Percentiles rank a stretch among this genome's conserved stretches.
These are phyloP conservation scores for Plusia festucae DNA, from an alignment of 2,888 invertebrate genomes.

Conservation along the genomic window DNA sequence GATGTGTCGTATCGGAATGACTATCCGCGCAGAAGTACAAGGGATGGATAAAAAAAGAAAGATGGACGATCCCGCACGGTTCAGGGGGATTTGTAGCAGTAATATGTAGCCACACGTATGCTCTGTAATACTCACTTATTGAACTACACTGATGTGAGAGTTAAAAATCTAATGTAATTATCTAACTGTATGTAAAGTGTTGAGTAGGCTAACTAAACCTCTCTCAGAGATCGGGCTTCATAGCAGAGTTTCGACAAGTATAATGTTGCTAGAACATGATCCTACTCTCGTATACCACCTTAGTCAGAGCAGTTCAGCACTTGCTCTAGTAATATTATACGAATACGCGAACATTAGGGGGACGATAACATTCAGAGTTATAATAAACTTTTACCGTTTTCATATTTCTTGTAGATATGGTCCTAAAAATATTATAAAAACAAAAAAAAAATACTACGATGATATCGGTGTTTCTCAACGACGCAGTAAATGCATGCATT, in stretches of 20 bases:
- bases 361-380: not conserved
- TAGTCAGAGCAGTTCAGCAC: not conserved
- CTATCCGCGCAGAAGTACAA: not conserved
- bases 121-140: not conserved
- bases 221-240: not conserved
- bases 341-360: not conserved
- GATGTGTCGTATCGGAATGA: not conserved
- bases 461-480: not conserved
- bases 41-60: not conserved
- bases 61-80: not conserved
- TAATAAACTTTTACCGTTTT: conserved; percentile 4
- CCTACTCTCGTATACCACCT: not conserved
- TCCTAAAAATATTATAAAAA: not conserved
- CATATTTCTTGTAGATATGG: not conserved
- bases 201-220: not conserved
- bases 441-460: not conserved
- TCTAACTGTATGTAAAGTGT: not conserved
- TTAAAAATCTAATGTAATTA: not conserved
- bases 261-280: conserved; percentile 27
- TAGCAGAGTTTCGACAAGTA: not conserved
- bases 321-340: conserved; percentile 18
- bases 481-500: conserved; percentile 2
- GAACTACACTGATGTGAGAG: not conserved
- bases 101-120: not conserved
- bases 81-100: not conserved